phyloP scores from a whole-genome alignment of 2,113 vertebrate genomes.

The Bothrops jararaca region DNA sequence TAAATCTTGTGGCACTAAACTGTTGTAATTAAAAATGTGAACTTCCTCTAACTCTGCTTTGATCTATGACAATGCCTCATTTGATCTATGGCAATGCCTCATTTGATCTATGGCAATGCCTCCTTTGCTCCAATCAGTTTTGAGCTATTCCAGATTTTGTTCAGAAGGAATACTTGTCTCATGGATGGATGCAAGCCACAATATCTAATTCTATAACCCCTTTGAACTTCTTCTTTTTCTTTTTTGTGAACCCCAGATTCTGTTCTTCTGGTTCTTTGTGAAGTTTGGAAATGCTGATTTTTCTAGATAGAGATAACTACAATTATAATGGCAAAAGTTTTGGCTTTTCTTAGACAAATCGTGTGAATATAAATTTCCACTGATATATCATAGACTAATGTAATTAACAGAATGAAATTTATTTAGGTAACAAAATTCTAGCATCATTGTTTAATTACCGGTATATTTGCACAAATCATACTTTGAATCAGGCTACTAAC shows the following conservation, averaged over 20 bases:
- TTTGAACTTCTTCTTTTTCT: neutral
- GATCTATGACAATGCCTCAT: neutral
- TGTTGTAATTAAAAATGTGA: slow-evolving; percentile 4
- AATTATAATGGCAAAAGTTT: neutral
- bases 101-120: neutral
- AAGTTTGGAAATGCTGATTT: neutral
- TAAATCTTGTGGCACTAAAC: neutral
- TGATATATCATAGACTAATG: neutral
- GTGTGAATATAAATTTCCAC: neutral
- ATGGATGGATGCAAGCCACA: neutral
- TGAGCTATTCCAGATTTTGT: neutral
- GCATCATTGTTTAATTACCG: neutral
- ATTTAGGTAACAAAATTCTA: neutral
- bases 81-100: neutral
- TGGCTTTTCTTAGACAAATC: neutral
- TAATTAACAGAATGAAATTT: neutral
- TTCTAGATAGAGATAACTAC: neutral
- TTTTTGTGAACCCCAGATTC: neutral
- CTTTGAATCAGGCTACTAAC: neutral
- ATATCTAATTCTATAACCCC: neutral
- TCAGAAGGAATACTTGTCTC: neutral
- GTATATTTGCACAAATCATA: neutral
- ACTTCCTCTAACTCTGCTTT: neutral
- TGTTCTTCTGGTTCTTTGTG: neutral
- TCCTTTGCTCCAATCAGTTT: neutral